Evolutionary conservation across 2,113 vertebrate genomes (phyloP), one percentile per base, ranked within the genome.

Genomic region (Odontophorus gujanensis): DNA sequence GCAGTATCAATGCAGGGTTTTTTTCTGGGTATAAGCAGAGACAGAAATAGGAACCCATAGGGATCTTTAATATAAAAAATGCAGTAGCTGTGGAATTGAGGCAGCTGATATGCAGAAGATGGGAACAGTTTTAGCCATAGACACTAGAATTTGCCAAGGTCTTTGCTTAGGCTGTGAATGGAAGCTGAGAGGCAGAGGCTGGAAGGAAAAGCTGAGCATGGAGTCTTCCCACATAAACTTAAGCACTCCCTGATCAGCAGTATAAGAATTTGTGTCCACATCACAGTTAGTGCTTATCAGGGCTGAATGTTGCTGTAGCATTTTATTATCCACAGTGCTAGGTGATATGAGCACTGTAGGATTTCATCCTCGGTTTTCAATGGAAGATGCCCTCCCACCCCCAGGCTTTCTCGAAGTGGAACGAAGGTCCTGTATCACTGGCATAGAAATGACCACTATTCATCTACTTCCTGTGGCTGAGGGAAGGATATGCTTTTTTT

Each of bases 21-120:
- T 38, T 38, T 58, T 59, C 58, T 51, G 45, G 36, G 28, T 32
- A 17, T 38, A 14, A 53, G 30, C 72, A 42, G 53, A 78, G n/a
- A 21, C 45, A 69, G n/a, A 69, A 34, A 34, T 45, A 36, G 13
- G 28, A 81, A 62, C 47, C 20, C 67, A 5, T 14, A 24, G 40
- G 45, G 32, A 76, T n/a, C 21, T 22, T 43, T 30, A 19, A 42
- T 0, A 0, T 30, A 2, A 58, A 47, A 57, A 75, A 26, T 12
- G 16, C 45, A 24, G 36, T 57, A 26, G 18, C 51, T 1, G 1
- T 43, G 50, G 83, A 15, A 38, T 1, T 34, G 45, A 32, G 34
- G 69, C 48, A 67, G 34, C 51, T 55, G 19, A 43, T 71, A 34
- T 0, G 3, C 71, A 61, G 30, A 18, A 36, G 40, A 36, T 62